Evolutionary conservation across 1,140 invertebrate species (phyloP).

Genomic region (Dendrolimus kikuchii): DNA sequence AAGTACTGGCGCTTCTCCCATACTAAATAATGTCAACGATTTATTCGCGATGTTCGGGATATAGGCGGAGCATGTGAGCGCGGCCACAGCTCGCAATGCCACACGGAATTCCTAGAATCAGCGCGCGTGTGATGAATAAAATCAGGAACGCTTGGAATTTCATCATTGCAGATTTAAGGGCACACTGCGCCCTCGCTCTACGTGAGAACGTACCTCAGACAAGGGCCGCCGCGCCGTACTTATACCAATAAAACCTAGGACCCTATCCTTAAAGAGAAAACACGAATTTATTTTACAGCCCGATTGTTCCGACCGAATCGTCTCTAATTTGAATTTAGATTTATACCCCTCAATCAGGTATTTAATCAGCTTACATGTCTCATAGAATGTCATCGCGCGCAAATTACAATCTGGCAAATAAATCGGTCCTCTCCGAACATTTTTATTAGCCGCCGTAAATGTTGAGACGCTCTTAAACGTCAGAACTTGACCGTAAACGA

Average conservation of each 20-base stretch:
- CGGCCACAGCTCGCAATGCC: constrained; percentile 23
- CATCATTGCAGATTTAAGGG: constrained; percentile 64
- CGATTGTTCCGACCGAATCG: constrained; percentile 15
- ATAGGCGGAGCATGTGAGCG: constrained; percentile 43
- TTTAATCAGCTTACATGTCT: constrained; percentile 22
- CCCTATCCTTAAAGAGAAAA: constrained; percentile 20
- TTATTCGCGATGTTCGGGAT: constrained; percentile 56
- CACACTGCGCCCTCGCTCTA: constrained; percentile 30
- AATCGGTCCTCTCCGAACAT: constrained; percentile 50
- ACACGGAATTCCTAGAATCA: constrained; percentile 59
- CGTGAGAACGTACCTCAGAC: constrained; percentile 45
- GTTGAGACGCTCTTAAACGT: constrained; percentile 61
- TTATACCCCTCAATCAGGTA: constrained; percentile 22
- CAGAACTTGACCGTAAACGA: constrained; percentile 60
- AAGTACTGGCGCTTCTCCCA: constrained; percentile 46
- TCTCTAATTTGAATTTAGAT: constrained; percentile 35
- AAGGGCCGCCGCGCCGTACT: constrained; percentile 7
- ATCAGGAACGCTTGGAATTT: constrained; percentile 53
- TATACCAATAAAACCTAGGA: constrained; percentile 39
- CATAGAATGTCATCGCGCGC: constrained; percentile 10
- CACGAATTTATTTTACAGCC: constrained; percentile 27
- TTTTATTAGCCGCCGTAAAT: constrained; percentile 58
- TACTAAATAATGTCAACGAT: constrained; percentile 58
- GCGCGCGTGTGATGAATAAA: constrained; percentile 67
- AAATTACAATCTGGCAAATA: constrained; percentile 34